Conservation (phyloP, 2,888 invertebrate species). For the Cryptus viduatorius region DNA sequence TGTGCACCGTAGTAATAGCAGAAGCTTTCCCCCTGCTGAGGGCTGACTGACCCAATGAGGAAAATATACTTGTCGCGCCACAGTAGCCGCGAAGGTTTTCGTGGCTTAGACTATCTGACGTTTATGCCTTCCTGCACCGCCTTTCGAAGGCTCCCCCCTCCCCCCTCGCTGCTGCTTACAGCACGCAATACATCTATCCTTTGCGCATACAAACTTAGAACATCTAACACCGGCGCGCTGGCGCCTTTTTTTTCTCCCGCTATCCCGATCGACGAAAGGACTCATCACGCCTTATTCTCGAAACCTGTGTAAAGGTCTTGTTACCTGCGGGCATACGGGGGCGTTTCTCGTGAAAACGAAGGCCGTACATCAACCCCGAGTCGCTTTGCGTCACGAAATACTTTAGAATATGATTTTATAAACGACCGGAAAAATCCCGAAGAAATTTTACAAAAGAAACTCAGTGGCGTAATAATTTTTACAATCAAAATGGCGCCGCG, state of each 20-base stretch:
- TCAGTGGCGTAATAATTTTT: neutral
- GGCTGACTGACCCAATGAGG: slow-evolving; percentile 70
- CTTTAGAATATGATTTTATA: neutral
- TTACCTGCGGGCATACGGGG: slow-evolving; percentile 36
- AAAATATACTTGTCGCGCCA: slow-evolving; percentile 52
- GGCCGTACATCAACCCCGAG: slow-evolving; percentile 20
- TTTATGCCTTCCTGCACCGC: slow-evolving; percentile 55
- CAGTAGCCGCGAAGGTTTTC: slow-evolving; percentile 44
- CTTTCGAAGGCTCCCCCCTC: neutral
- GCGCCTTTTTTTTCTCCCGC: slow-evolving; percentile 50
- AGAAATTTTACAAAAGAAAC: neutral
- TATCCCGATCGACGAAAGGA: slow-evolving; percentile 19
- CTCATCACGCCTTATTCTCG: slow-evolving; percentile 49
- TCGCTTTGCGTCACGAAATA: neutral
- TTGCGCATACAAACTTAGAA: neutral
- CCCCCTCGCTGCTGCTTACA: neutral
- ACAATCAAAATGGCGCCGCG: neutral
- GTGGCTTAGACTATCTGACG: slow-evolving; percentile 58
- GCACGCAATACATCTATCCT: neutral
- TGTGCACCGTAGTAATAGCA: neutral
- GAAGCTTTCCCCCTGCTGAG: slow-evolving; percentile 16
- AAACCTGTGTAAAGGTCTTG: slow-evolving; percentile 27
- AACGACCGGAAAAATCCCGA: neutral
- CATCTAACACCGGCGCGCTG: slow-evolving; percentile 27
- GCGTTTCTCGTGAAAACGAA: neutral